Conservation (phyloP, 1,140 invertebrate species). For the Pseudomyrmex pallidus region DNA sequence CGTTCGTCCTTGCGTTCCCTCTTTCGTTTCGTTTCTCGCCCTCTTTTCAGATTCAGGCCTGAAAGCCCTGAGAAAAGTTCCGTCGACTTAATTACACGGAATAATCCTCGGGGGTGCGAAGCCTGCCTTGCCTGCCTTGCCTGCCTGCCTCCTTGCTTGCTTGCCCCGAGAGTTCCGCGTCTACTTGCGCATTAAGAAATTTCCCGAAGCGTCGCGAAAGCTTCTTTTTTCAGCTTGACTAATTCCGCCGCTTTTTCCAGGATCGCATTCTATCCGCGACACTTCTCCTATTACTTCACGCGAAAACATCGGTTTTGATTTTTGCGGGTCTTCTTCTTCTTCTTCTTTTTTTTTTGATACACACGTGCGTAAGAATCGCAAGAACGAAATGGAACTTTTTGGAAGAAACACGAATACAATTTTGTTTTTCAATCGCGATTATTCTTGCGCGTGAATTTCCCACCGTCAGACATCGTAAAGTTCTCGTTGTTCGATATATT, state of each 20-base stretch:
- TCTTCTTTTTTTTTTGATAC: background rate
- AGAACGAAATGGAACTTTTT: constrained; percentile 26
- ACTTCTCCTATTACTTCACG: background rate
- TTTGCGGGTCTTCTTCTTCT: background rate
- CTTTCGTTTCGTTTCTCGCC: constrained; percentile 50
- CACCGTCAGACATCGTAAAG: constrained; percentile 59
- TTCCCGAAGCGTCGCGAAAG: constrained; percentile 71
- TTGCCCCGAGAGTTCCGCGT: constrained; percentile 39
- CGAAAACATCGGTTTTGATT: background rate
- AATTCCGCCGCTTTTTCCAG: constrained; percentile 9
- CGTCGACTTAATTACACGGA: constrained; percentile 85
- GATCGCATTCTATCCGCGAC: background rate
- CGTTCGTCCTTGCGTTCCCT: constrained; percentile 33
- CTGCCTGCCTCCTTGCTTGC: constrained; percentile 12
- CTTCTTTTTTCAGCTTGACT: constrained; percentile 44
- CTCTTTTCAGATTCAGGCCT: constrained; percentile 59
- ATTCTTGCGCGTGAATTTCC: constrained; percentile 12
- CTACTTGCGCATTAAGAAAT: constrained; percentile 71
- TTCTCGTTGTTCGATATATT: constrained; percentile 70
- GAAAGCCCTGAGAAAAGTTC: constrained; percentile 81
- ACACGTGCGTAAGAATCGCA: constrained; percentile 36
- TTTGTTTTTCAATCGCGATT: background rate
- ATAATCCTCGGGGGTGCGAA: constrained; percentile 81
- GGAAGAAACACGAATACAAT: background rate
- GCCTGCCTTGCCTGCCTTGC: constrained; percentile 41